A percentile compares a stretch with the other conserved stretches of the same genome.
Evolutionary conservation across 2,888 invertebrate genomes (phyloP).

Genomic region (Protodeltote pygarga): DNA sequence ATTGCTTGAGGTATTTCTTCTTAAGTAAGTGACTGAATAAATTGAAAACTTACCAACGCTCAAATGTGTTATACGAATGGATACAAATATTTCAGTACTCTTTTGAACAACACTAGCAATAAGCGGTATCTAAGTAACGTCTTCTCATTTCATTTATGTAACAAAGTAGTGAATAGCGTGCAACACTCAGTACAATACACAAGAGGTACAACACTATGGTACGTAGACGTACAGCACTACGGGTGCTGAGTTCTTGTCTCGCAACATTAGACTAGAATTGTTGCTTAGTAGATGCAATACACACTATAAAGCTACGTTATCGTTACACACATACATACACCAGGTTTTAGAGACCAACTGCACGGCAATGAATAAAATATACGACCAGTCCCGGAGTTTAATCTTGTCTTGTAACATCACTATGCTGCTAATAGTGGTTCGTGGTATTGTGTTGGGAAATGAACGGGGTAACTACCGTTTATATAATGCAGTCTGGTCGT

Average conservation of each 20-base stretch:
- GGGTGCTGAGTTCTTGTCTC: conserved; percentile 57
- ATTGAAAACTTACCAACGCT: not conserved
- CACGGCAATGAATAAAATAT: conserved; percentile 54
- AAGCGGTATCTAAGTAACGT: conserved; percentile 37
- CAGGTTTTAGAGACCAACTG: conserved; percentile 40
- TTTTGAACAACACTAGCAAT: conserved; percentile 31
- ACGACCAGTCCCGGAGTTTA: conserved; percentile 50
- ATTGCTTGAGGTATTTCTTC: too few relatives aligned
- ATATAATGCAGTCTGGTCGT: too few relatives aligned
- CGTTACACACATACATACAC: conserved; percentile 42
- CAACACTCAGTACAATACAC: conserved; percentile 35
- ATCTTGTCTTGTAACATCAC: conserved; percentile 47
- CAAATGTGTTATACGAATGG: not conserved
- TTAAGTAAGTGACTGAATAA: not conserved
- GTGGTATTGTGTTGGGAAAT: conserved; percentile 19
- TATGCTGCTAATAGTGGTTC: conserved; percentile 31
- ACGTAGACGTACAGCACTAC: conserved; percentile 25
- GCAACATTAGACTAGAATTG: conserved; percentile 60
- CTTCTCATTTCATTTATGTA: conserved; percentile 40
- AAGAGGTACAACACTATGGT: conserved; percentile 31
- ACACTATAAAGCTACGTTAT: conserved; percentile 44
- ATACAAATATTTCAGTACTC: conserved; percentile 11
- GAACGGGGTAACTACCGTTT: conserved; percentile 27
- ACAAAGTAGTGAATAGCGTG: conserved; percentile 45
- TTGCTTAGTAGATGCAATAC: conserved; percentile 52